A percentile compares a stretch with the other conserved stretches of the same genome.
Evolutionary conservation across 2,888 invertebrate genomes (phyloP).

Genomic region (Macaria notata): DNA sequence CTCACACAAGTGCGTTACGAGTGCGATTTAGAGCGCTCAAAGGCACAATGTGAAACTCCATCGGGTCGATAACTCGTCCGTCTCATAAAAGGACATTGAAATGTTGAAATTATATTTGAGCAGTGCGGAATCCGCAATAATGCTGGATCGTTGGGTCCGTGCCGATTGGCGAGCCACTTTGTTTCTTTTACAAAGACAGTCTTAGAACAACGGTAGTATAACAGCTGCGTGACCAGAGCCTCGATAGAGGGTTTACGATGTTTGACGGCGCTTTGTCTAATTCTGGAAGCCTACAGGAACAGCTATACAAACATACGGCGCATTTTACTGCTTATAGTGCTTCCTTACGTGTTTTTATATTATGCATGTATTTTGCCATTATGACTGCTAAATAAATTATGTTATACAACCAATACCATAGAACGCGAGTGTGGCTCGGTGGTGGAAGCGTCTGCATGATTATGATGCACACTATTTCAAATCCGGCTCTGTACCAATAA

Average conservation of each 20-base stretch:
- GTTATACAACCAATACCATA: no score
- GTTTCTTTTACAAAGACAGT: constrained; percentile 11
- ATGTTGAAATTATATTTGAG: not conserved
- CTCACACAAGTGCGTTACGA: no score
- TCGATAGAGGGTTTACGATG: constrained; percentile 8
- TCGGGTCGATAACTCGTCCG: not conserved
- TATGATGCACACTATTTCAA: no score
- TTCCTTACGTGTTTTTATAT: no score
- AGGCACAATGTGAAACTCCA: no score
- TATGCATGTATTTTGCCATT: no score
- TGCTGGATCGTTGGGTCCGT: constrained; percentile 5
- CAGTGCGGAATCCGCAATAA: constrained; percentile 1
- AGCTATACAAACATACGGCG: not conserved
- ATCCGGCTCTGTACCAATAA: no score
- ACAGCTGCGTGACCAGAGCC: constrained; percentile 9
- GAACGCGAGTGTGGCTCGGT: no score
- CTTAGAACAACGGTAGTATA: constrained; percentile 13
- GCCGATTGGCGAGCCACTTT: constrained; percentile 7
- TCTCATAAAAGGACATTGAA: constrained; percentile 9
- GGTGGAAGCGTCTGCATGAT: no score
- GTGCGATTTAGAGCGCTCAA: no score
- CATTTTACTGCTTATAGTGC: not conserved
- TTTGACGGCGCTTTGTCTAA: constrained; percentile 9
- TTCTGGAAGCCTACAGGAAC: constrained; percentile 1
- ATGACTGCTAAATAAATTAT: no score